Evolutionary conservation across 2,113 vertebrate species (phyloP), one percentile per base, ranked within the genome.

Genomic region (Crotalus viridis): DNA sequence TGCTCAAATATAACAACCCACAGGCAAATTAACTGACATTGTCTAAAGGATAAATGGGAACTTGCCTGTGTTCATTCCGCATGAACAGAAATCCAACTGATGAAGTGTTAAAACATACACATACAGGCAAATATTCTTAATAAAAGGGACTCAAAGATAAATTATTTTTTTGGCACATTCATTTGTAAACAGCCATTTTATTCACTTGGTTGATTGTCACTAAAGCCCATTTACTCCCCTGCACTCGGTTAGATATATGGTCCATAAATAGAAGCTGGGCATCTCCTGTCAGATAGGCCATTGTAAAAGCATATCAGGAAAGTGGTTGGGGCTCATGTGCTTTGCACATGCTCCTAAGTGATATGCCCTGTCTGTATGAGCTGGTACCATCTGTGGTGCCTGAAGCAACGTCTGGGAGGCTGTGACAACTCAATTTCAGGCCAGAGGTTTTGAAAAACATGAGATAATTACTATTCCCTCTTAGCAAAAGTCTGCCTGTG

Each of bases 311-410:
- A 26, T 94, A 90, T 94, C 56, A 88, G 92, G 86, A 95, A 97
- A 94, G 55, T 13, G 91, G 74, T 85, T 89, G 92, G 55, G 94
- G 95, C 96, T 97, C 96, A 94, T 96, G 95, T 98, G 97, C 48
- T 93, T 96, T 97, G 92, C 97, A 96, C 95, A 96, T 97, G 97
- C 94, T 97, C 1, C 2, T 94, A 97, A 97, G 33, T 95, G 95
- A 94, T 95, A 95, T 92, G 89, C 95, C 94, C 87, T 17, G 94
- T 96, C 93, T 94, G 28, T 96, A 94, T 96, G 95, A 97, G 96
- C 94, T 94, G 91, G 96, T 97, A 96, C 97, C 98, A 98, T 98
- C 98, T 98, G 98, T n/a, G 89, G 95, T 46, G 95, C 97, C 97
- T 96, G 96, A 5, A 97, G 97, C 97, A 93, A 90, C 92, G 96